These are phyloP conservation scores for Corythaixoides concolor DNA, from an alignment of 2,113 vertebrate genomes.

Conservation along the genomic window DNA sequence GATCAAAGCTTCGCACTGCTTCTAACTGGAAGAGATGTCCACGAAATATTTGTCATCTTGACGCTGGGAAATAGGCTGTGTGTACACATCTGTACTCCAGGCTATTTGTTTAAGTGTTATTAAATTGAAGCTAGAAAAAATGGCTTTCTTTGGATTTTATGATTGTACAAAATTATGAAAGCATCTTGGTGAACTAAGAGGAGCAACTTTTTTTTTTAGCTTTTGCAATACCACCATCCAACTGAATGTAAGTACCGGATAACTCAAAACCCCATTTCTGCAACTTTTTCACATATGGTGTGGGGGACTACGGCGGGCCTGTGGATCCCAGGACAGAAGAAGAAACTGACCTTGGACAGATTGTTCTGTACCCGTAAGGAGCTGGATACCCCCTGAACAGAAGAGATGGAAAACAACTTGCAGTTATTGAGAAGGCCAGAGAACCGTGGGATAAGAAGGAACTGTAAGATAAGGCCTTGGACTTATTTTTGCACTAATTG, in stretches of 20 bases:
- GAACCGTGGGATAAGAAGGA: too few relatives aligned
- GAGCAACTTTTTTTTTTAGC: slow-evolving; percentile 36
- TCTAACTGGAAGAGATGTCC: neutral
- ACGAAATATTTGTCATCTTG: neutral
- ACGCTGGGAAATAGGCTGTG: neutral
- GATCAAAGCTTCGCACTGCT: neutral
- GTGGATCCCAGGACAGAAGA: too few relatives aligned
- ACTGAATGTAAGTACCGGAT: slow-evolving; percentile 7
- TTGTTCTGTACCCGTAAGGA: too few relatives aligned
- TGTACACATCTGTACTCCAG: slow-evolving; percentile 19
- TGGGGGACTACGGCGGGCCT: too few relatives aligned
- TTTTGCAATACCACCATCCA: slow-evolving; percentile 37
- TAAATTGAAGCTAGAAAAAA: slow-evolving; percentile 42
- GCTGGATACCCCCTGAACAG: too few relatives aligned
- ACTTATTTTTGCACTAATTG: too few relatives aligned
- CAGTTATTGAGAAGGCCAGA: too few relatives aligned
- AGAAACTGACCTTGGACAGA: too few relatives aligned
- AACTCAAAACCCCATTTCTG: neutral
- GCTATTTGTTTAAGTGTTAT: slow-evolving; percentile 43
- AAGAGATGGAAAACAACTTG: too few relatives aligned
- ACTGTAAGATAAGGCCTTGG: too few relatives aligned
- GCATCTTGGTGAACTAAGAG: neutral
- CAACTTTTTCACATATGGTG: neutral
- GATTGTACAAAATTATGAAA: neutral
- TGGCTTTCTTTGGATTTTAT: slow-evolving; percentile 44